phyloP scores from a whole-genome alignment of 2,797 vertebrate genomes.

The Pseudochirops corinnae region DNA sequence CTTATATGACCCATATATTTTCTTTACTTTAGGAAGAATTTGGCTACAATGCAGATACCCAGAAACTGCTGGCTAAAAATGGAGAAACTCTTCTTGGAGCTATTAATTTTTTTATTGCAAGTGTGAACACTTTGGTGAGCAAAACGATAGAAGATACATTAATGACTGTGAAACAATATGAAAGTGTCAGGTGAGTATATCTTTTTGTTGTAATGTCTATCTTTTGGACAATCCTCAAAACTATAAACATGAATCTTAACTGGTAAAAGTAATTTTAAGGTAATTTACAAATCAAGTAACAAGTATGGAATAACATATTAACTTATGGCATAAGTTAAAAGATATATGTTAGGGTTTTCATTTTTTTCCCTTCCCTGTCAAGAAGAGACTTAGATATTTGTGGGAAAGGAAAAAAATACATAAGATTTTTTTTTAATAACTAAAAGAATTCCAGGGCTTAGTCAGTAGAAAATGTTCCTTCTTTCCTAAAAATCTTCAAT shows the following conservation, averaged over 20 bases:
- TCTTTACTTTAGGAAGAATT: conserved; percentile 95
- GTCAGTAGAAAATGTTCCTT: background rate
- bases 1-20: conserved; percentile 60
- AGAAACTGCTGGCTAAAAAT: conserved; percentile 98
- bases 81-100: conserved; percentile 97
- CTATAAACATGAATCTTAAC: background rate
- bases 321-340: background rate
- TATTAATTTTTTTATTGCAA: conserved; percentile 97
- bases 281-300: background rate
- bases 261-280: background rate
- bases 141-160: conserved; percentile 99
- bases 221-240: conserved; percentile 28
- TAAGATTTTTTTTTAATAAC: background rate
- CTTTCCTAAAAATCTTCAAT: background rate
- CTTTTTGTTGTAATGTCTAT: conserved; percentile 48
- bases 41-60: conserved; percentile 98
- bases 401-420: background rate
- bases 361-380: background rate
- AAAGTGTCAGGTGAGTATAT: conserved; percentile 92
- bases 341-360: background rate
- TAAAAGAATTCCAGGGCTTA: background rate
- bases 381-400: background rate
- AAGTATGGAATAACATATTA: background rate
- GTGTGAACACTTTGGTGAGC: conserved; percentile 96
- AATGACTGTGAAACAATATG: conserved; percentile 98